phyloP scores from a whole-genome alignment of 1,140 invertebrate species.

The Anagrus nilaparvatae region DNA sequence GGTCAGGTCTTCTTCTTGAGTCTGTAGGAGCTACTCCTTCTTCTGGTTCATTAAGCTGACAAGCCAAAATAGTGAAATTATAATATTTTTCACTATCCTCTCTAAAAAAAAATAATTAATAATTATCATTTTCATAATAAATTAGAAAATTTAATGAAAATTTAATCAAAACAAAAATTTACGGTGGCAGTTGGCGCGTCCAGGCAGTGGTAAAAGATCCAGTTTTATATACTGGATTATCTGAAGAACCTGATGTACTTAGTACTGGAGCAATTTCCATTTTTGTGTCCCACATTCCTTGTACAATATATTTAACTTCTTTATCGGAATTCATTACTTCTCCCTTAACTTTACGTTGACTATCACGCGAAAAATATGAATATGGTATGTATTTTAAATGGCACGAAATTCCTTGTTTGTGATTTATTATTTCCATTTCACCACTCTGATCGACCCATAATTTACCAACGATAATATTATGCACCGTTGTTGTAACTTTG shows the following conservation, averaged over 20 bases:
- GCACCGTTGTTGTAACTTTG: conserved; percentile 96
- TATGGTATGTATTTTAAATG: conserved; percentile 95
- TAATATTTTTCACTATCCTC: conserved; percentile 73
- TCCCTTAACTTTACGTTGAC: conserved; percentile 79
- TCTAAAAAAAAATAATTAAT: conserved; percentile 34
- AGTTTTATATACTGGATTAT: conserved; percentile 88
- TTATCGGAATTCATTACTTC: conserved; percentile 59
- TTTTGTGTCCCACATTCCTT: conserved; percentile 90
- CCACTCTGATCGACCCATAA: conserved; percentile 99
- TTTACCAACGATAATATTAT: conserved; percentile 99
- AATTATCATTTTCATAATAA: background rate
- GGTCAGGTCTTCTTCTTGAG: conserved; percentile 86
- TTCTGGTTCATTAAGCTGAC: conserved; percentile 93
- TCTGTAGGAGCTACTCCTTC: conserved; percentile 91
- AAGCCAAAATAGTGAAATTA: conserved; percentile 88
- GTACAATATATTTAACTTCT: conserved; percentile 70
- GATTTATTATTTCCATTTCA: conserved; percentile 94
- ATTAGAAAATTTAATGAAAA: conserved; percentile 4
- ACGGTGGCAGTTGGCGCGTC: conserved; percentile 68
- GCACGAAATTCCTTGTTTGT: conserved; percentile 82
- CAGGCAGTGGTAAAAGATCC: conserved; percentile 75
- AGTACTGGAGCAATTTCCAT: conserved; percentile 90
- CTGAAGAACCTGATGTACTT: conserved; percentile 53
- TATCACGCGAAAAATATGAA: conserved; percentile 94
- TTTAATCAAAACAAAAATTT: conserved; percentile 42